Base-by-base conservation (phyloP, 1,140 invertebrate genomes). In the Brachionus rubens region DNA sequence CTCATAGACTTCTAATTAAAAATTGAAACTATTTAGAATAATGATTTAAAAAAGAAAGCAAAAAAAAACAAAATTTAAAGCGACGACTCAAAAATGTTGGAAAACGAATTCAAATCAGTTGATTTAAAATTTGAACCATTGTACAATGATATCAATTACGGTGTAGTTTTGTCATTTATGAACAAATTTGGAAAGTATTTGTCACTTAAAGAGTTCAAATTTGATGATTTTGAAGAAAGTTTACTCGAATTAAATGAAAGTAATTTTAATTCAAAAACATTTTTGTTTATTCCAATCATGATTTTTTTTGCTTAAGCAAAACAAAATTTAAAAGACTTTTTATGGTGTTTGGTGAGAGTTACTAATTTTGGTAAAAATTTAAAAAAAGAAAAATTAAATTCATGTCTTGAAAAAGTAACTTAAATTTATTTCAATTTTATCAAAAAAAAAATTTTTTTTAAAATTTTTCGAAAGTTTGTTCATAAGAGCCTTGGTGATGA, bases 111-210 rank as follows among this genome's bases (percentile, higher is more conserved):
- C 1, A 28, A 65, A 26, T 43, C 24, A 19, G 24, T 4, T 12
- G 9, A 65, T 14, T 19, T 65, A 0, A 36, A 43, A 19, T 41
- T 41, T 24, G 19, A 65, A 3, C 24, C 19, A 5, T 41, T 70
- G 19, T 47, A 43, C 12, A 48, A 50, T 33, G 65, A 70, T 70
- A 47, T 48, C 4, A 70, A 70, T 70, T 70, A 70, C 50, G 65
- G 65, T 21, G 26, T 70, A n/a, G 50, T 70, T 19, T 48, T 70
- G 10, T 70, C 43, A 33, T 70, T 70, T 70, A 48, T 70, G n/a
- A 46, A 70, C 30, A 70, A 70, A 40, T 70, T 70, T 48, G 24
- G 43, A 48, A 30, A 43, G 14, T 43, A 24, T 65, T 43, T 65
- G 24, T 36, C 19, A 6, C 19, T 65, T 1, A 65, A 65, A 65